phyloP scores from a whole-genome alignment of 2,888 invertebrate genomes.

The Tinea semifulvella region DNA sequence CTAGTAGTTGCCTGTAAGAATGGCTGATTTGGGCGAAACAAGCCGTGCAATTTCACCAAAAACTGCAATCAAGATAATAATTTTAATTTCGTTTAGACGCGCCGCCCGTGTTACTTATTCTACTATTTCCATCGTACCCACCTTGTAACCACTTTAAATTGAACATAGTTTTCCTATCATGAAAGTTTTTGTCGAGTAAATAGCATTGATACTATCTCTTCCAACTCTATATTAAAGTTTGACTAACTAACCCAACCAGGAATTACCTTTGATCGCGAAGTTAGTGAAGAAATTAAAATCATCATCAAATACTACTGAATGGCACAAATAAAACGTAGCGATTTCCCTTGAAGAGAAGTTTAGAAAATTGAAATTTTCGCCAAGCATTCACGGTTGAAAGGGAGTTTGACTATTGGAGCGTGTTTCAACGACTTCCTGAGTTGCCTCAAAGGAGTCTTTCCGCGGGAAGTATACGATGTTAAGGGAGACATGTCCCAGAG shows the following conservation, averaged over 20 bases:
- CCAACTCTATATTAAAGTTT: not conserved
- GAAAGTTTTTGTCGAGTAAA: constrained; percentile 10
- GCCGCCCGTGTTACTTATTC: constrained; percentile 16
- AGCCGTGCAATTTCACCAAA: constrained; percentile 23
- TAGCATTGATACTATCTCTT: constrained; percentile 4
- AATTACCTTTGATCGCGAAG: not conserved
- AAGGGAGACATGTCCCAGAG: constrained; percentile 14
- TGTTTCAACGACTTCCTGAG: constrained; percentile 22
- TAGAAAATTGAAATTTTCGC: constrained; percentile 14
- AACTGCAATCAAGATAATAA: constrained; percentile 53
- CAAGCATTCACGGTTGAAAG: constrained; percentile 12
- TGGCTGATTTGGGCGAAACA: constrained; percentile 25
- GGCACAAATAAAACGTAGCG: constrained; percentile 10
- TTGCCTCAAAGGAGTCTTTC: constrained; percentile 16
- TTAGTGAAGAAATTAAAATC: not conserved
- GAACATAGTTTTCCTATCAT: constrained; percentile 11
- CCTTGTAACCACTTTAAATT: constrained; percentile 10
- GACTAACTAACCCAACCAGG: not conserved
- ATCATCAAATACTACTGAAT: constrained; percentile 8
- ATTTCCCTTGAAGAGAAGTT: constrained; percentile 9
- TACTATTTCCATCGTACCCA: constrained; percentile 13
- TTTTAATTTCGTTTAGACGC: constrained; percentile 42
- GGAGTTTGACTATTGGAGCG: constrained; percentile 28
- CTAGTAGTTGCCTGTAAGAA: too few species aligned
- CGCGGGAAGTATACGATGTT: constrained; percentile 16